phyloP scores from a whole-genome alignment of 2,888 invertebrate species.

The Adelphocoris suturalis region DNA sequence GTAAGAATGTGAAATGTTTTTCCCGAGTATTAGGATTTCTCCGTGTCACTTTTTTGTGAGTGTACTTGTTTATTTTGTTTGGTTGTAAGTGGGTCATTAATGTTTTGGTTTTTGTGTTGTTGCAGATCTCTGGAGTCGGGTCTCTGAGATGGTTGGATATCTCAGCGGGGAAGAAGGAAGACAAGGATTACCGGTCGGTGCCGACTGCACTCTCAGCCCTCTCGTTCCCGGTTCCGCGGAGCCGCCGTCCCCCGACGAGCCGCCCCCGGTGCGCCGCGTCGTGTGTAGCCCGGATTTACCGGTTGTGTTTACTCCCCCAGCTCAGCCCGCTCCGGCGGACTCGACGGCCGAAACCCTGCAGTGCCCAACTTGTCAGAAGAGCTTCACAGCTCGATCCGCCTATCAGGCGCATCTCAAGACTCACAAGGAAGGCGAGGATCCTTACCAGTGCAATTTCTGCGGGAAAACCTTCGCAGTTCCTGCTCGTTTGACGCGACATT shows the following conservation, averaged over 20 bases:
- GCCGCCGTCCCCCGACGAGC: slow-evolving; percentile 78
- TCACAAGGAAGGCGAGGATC: slow-evolving; percentile 84
- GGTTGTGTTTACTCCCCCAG: slow-evolving; percentile 78
- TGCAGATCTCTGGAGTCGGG: slow-evolving; percentile 80
- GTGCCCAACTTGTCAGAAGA: slow-evolving; percentile 87
- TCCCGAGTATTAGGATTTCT: background rate
- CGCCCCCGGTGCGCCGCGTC: slow-evolving; percentile 80
- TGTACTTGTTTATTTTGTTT: background rate
- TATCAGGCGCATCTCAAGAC: slow-evolving; percentile 85
- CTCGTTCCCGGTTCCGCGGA: slow-evolving; percentile 80
- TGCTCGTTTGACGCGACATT: slow-evolving; percentile 90
- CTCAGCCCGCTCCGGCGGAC: slow-evolving; percentile 76
- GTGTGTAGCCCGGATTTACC: slow-evolving; percentile 83
- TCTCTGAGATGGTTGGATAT: slow-evolving; percentile 81
- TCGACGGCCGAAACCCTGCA: slow-evolving; percentile 79
- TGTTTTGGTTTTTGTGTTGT: slow-evolving; percentile 77
- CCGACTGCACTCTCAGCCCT: slow-evolving; percentile 77
- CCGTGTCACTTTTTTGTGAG: background rate
- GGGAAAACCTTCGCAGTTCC: slow-evolving; percentile 95
- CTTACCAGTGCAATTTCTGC: slow-evolving; percentile 93
- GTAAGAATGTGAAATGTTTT: slow-evolving; percentile 62
- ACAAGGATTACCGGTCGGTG: slow-evolving; percentile 79
- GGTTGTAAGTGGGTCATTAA: slow-evolving; percentile 50
- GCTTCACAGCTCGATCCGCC: slow-evolving; percentile 87
- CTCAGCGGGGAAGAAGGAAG: slow-evolving; percentile 78